A percentile compares a stretch with the other conserved stretches of the same genome.
phyloP scores from a whole-genome alignment of 2,888 invertebrate species.

The Eristalinus aeneus region DNA sequence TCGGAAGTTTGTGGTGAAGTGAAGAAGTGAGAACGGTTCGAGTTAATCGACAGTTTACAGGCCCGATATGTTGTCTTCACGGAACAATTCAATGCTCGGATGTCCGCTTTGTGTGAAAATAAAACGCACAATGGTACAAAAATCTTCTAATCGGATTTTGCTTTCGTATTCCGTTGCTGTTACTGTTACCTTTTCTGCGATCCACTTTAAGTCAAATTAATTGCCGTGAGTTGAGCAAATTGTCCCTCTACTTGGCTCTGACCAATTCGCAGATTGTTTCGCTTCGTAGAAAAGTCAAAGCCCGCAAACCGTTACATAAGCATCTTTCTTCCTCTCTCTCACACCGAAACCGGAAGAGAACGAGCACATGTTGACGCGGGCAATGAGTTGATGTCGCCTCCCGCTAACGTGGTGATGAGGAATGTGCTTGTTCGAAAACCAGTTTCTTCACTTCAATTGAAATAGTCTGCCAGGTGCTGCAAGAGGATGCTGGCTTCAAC shows the following conservation, averaged over 20 bases:
- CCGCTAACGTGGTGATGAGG: constrained; percentile 12
- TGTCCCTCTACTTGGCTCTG: not conserved
- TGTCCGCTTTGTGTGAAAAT: not conserved
- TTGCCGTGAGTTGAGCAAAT: constrained; percentile 19
- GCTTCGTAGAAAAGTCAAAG: constrained; percentile 25
- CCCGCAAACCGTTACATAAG: constrained; percentile 32
- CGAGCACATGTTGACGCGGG: not conserved
- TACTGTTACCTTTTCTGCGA: constrained; percentile 3
- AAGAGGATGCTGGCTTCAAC: not conserved
- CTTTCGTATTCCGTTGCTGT: not conserved
- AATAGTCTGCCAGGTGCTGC: constrained; percentile 29
- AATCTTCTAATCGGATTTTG: not conserved
- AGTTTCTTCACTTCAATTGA: constrained; percentile 4
- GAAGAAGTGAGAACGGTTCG: no score
- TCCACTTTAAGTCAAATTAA: constrained; percentile 18
- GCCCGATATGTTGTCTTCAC: not conserved
- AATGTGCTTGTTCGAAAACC: constrained; percentile 18
- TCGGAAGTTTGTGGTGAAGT: not conserved
- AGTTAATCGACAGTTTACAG: no score
- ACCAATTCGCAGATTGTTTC: constrained; percentile 25
- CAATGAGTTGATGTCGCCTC: constrained; percentile 21
- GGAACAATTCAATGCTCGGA: not conserved
- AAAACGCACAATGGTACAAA: not conserved
- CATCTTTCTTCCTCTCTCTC: no score
- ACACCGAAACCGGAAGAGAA: constrained; percentile 37